These are phyloP conservation scores for Grantiella picta DNA, from an alignment of 2,113 vertebrate genomes.

Conservation along the genomic window DNA sequence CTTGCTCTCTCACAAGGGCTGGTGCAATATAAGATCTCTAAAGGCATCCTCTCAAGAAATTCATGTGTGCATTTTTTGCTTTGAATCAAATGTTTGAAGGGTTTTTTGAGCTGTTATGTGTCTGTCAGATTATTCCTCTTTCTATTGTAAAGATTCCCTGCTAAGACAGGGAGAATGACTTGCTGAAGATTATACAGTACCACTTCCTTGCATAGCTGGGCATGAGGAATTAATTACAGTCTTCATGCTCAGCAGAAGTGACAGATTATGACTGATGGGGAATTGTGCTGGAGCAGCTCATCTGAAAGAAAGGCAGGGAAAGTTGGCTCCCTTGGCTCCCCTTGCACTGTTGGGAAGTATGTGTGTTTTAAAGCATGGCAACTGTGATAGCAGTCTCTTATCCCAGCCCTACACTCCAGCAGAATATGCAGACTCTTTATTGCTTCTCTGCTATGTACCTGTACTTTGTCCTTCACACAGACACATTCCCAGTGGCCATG, in stretches of 20 bases:
- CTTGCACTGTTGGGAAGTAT: neutral
- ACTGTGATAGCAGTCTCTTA: neutral
- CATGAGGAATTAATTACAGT: conserved; percentile 37
- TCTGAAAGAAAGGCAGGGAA: neutral
- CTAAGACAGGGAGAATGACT: conserved; percentile 9
- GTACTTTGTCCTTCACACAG: neutral
- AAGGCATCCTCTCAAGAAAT: neutral
- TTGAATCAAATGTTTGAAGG: neutral
- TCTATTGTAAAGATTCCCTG: conserved; percentile 18
- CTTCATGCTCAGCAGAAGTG: neutral
- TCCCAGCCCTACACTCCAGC: neutral
- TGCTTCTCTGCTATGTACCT: neutral
- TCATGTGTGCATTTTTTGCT: neutral
- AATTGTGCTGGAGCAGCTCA: neutral
- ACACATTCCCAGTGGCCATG: neutral
- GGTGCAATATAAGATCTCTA: neutral
- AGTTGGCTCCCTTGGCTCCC: neutral
- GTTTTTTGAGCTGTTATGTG: conserved; percentile 23
- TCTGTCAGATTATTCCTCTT: conserved; percentile 37
- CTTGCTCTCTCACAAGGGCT: neutral
- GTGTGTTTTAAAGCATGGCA: neutral
- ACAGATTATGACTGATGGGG: conserved; percentile 10
- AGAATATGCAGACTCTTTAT: neutral
- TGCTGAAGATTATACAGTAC: neutral
- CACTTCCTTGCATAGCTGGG: neutral